Evolutionary conservation across 2,888 invertebrate genomes (phyloP), one percentile per base, ranked within the genome.

Genomic region (Ethmia dodecea): DNA sequence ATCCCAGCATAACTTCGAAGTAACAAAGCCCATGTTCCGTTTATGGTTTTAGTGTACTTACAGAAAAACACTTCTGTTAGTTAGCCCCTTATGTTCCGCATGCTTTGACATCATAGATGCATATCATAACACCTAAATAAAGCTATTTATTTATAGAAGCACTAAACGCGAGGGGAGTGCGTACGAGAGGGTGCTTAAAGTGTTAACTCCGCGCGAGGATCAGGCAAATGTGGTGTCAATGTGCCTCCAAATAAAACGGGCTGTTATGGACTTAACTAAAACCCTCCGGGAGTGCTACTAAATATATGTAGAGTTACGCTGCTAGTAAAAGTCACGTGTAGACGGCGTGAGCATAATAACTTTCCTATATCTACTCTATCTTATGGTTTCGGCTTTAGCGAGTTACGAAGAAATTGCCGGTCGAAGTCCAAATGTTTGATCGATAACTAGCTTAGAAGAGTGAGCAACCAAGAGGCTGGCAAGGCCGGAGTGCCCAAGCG

Each of bases 131-230:
- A 50, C 33, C 47, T 50, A 50, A 54, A 59, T 54, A 49, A 49
- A 59, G 51, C 41, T 42, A 45, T 56, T 53, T 67, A 61, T 60
- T 64, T 59, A 52, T 64, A 61, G 62, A 49, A 40, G 28, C 40
- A 37, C 35, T 38, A 47, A 47, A 46, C 37, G 39, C 33, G 30
- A 43, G 49, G 47, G 47, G 50, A 52, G 51, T 43, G 54, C 37
- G 49, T 38, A 6, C 3, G 35, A 40, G 33, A 42, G 45, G 44
- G 45, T 42, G 46, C 43, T 49, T 47, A 39, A 40, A 46, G 42
- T 47, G 40, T 38, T 47, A 45, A 45, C 44, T 47, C 38, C 46
- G 41, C 42, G 39, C 43, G 46, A 43, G 47, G 37, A 49, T 47
- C 42, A 43, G 40, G 47, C 45, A 47, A 54, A 56, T 47, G 52